A percentile compares a stretch with the other conserved stretches of the same genome.
phyloP scores from a whole-genome alignment of 2,797 vertebrate species.

The Sandelia bainsii region DNA sequence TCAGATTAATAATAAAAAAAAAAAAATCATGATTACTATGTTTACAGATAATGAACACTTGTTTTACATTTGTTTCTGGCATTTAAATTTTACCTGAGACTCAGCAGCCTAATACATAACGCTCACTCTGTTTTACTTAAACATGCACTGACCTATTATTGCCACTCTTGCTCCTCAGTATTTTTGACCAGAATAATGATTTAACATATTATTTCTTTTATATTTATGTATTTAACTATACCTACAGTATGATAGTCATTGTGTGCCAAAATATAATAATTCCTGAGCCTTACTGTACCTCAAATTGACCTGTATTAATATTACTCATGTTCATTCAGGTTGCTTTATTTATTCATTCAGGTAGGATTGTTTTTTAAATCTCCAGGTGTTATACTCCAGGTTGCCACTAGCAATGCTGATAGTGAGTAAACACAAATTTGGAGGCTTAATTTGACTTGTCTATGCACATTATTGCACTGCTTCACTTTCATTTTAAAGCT shows the following conservation, averaged over 20 bases:
- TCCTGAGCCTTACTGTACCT: constrained; percentile 37
- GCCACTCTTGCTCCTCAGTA: constrained; percentile 13
- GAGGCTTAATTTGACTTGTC: constrained; percentile 12
- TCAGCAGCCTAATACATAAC: constrained; percentile 17
- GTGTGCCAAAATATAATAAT: constrained; percentile 57
- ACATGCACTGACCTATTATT: constrained; percentile 38
- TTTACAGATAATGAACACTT: constrained; percentile 21
- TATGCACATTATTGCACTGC: background rate
- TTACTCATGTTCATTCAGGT: constrained; percentile 10
- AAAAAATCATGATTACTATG: background rate
- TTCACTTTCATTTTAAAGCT: constrained; percentile 23
- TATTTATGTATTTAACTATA: constrained; percentile 55
- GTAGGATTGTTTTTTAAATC: constrained; percentile 3
- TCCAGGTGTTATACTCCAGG: constrained; percentile 23
- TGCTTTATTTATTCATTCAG: constrained; percentile 57
- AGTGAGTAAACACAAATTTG: constrained; percentile 40
- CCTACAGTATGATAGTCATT: constrained; percentile 28
- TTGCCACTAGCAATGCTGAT: constrained; percentile 23
- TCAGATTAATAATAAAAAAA: background rate
- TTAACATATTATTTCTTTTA: constrained; percentile 47
- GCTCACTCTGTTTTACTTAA: constrained; percentile 20
- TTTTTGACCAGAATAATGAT: constrained; percentile 23
- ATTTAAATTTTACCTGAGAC: constrained; percentile 19
- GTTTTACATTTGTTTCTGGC: constrained; percentile 2
- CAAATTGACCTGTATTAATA: constrained; percentile 34